Base-by-base conservation (phyloP, 2,113 vertebrate genomes). In the Lophotis ruficrista region DNA sequence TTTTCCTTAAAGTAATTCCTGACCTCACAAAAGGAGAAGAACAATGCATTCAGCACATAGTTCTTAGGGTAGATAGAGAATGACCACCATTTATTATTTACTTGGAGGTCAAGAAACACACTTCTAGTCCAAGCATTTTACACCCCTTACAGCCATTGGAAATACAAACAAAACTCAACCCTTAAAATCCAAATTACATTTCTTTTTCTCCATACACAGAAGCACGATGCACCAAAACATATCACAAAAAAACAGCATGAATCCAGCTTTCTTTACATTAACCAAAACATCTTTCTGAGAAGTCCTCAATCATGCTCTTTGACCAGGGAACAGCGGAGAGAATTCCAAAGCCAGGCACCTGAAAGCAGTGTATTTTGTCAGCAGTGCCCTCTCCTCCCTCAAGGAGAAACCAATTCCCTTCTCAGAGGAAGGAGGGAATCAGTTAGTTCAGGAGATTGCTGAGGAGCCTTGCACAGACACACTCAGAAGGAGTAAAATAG, bases 1-100 rank as follows among this genome's bases (percentile, higher is more conserved):
- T 45, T 82, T 78, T 65, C 78, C 71, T 78, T 68, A 19, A 43
- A 57, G 25, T n/a, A 58, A 79, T 61, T 91, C 20, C 47, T 77
- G 62, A 68, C n/a, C 15, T 80, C 22, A 9, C 11, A 6, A 64
- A 81, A 94, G 50, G 16, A 91, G 68, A 38, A 61, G 17, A 87
- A 60, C 0, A 0, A 78, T n/a, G 20, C 57, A 13, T 13, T 83
- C 20, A 16, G 50, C 17, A 37, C 13, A 41, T 0, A 25, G 17
- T 10, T 66, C 31, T 77, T 38, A 30, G 28, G 18, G 19, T 4
- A 4, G 15, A 85, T 3, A 56, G 57, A 65, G 90, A 73, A 68
- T 14, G 1, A 68, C 43, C 35, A 51, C 1, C 1, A 35, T 58
- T 76, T 54, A 24, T 70, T 79, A 60, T 62, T 81, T 61, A 60